phyloP scores from a whole-genome alignment of 2,888 invertebrate species.

The Drosophila setosimentum region DNA sequence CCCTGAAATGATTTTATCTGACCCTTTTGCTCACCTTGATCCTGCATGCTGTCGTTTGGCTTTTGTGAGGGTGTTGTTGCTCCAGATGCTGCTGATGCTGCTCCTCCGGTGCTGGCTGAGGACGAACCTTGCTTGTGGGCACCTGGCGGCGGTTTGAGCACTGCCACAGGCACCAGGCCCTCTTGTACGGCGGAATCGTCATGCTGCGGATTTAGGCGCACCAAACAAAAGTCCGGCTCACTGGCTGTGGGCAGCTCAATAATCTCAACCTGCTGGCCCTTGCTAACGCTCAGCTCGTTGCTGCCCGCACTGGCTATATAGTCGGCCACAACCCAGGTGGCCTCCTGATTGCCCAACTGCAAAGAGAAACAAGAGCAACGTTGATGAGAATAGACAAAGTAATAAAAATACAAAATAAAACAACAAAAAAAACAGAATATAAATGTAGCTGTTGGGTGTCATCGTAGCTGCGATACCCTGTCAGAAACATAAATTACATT shows the following conservation, averaged over 20 bases:
- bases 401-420: background rate
- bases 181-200: conserved; percentile 88
- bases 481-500: background rate
- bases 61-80: conserved; percentile 69
- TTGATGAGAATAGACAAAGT: conserved; percentile 30
- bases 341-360: conserved; percentile 92
- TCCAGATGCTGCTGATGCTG: conserved; percentile 26
- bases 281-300: conserved; percentile 93
- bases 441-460: background rate
- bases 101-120: conserved; percentile 23
- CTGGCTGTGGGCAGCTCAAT: conserved; percentile 90
- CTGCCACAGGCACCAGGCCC: conserved; percentile 92
- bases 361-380: conserved; percentile 61
- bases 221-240: conserved; percentile 90
- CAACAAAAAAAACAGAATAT: too few species aligned
- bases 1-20: background rate
- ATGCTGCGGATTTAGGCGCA: conserved; percentile 87
- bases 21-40: conserved; percentile 76
- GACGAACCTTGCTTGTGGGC: conserved; percentile 84
- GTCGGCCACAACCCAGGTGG: conserved; percentile 96
- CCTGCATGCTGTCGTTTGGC: conserved; percentile 82
- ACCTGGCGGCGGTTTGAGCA: conserved; percentile 91
- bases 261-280: conserved; percentile 97
- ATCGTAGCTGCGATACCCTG: background rate
- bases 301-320: conserved; percentile 90